These are phyloP conservation scores for Villa cingulata DNA, from an alignment of 2,888 invertebrate genomes.

Conservation along the genomic window DNA sequence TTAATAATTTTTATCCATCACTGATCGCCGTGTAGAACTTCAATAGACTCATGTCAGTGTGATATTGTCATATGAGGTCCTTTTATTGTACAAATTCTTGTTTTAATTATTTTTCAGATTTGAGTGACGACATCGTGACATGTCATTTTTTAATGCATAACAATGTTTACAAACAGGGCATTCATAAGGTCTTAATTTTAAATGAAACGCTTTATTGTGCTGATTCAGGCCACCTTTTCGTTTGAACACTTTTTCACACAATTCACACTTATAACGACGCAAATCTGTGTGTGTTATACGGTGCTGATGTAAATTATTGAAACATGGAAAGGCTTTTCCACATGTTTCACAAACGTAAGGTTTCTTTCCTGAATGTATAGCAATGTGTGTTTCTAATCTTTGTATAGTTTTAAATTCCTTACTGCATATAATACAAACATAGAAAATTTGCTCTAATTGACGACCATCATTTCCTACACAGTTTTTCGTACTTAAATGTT, in stretches of 20 bases:
- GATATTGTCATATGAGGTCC: no score
- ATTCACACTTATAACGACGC: slow-evolving; percentile 22
- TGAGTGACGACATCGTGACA: slow-evolving; percentile 33
- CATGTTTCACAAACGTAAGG: slow-evolving; percentile 14
- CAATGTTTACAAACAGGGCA: slow-evolving; percentile 29
- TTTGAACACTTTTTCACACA: slow-evolving; percentile 30
- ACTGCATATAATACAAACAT: slow-evolving; percentile 13
- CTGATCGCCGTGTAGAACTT: no score
- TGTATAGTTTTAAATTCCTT: slow-evolving; percentile 11
- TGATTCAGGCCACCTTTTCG: slow-evolving; percentile 31
- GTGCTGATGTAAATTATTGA: slow-evolving; percentile 27
- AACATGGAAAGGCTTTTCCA: slow-evolving; percentile 14
- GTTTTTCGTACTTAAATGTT: slow-evolving; percentile 11
- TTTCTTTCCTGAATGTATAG: slow-evolving; percentile 10
- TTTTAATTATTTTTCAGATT: no score
- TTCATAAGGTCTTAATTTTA: slow-evolving; percentile 30
- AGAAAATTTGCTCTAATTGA: slow-evolving; percentile 7
- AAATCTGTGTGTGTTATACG: slow-evolving; percentile 29
- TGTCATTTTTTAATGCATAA: slow-evolving; percentile 33
- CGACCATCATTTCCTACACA: slow-evolving; percentile 3
- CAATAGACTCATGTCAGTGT: no score
- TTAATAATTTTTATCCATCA: no score
- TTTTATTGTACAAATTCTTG: no score
- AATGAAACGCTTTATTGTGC: slow-evolving; percentile 31
- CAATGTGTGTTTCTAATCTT: slow-evolving; percentile 10